A percentile compares a stretch with the other conserved stretches of the same genome.
Evolutionary conservation across 2,113 vertebrate species (phyloP).

Genomic region (Panthera tigris): DNA sequence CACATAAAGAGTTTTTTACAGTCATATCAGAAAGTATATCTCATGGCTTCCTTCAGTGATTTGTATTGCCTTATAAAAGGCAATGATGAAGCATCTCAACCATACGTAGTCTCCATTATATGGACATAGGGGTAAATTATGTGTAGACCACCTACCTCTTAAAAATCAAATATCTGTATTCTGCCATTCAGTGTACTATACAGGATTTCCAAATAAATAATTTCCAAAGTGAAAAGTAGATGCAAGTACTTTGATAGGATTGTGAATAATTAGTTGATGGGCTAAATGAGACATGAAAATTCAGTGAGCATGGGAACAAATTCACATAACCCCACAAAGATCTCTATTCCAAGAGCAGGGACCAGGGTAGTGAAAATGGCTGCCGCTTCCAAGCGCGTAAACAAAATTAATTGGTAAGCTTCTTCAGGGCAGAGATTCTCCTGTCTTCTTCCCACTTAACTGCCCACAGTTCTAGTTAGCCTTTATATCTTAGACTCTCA

Average conservation of each 20-base stretch:
- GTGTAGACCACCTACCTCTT: background rate
- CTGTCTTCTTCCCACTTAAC: background rate
- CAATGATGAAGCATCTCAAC: background rate
- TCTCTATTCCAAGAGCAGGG: background rate
- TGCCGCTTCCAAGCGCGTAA: background rate
- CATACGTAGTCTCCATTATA: background rate
- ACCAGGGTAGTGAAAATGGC: background rate
- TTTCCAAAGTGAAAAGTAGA: background rate
- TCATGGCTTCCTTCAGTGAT: conserved; percentile 37
- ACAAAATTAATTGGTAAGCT: background rate
- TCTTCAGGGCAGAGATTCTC: background rate
- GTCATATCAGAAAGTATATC: background rate
- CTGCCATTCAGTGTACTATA: background rate
- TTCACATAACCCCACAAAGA: background rate
- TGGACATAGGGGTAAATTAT: background rate
- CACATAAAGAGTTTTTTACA: background rate
- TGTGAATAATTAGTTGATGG: conserved; percentile 34
- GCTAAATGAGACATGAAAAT: conserved; percentile 19
- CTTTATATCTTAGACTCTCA: background rate
- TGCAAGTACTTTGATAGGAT: conserved; percentile 21
- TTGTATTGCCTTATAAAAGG: background rate
- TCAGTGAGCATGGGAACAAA: background rate
- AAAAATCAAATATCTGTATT: conserved; percentile 34
- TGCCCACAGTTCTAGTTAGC: background rate
- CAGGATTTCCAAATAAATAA: conserved; percentile 27